These are phyloP conservation scores for Glomeris marginata DNA, from an alignment of 2,888 invertebrate species.

Conservation along the genomic window DNA sequence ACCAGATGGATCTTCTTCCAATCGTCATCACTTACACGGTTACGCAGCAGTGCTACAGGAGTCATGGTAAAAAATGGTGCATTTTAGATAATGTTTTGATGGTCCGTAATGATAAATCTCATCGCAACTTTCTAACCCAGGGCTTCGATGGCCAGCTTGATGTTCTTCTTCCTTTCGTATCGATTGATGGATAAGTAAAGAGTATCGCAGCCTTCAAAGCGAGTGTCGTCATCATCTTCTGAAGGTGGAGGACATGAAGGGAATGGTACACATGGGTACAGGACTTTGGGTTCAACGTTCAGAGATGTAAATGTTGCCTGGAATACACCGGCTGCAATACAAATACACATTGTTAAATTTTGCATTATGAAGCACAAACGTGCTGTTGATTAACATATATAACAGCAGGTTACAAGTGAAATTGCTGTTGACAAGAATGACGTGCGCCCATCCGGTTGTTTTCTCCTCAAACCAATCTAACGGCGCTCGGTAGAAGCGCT, in stretches of 20 bases:
- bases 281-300: slow-evolving; percentile 52
- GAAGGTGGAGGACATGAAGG: slow-evolving; percentile 47
- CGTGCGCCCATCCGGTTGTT: slow-evolving; percentile 70
- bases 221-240: slow-evolving; percentile 18
- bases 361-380: too few relatives aligned
- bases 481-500: slow-evolving; percentile 67
- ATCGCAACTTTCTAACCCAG: slow-evolving; percentile 39
- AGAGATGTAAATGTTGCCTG: slow-evolving; percentile 66
- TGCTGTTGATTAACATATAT: too few relatives aligned
- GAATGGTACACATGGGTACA: slow-evolving; percentile 89
- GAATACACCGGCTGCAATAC: slow-evolving; percentile 52
- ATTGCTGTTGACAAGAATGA: slow-evolving; percentile 85
- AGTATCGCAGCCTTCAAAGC: slow-evolving; percentile 19
- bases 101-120: slow-evolving; percentile 12
- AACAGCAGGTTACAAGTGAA: slow-evolving; percentile 51
- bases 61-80: neutral
- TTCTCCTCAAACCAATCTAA: slow-evolving; percentile 82
- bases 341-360: neutral
- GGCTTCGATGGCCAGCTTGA: slow-evolving; percentile 69
- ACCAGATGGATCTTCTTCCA: slow-evolving; percentile 50
- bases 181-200: slow-evolving; percentile 89
- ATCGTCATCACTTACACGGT: slow-evolving; percentile 18
- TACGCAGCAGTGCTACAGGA: slow-evolving; percentile 4
- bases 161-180: slow-evolving; percentile 91
- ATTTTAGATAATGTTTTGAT: slow-evolving; percentile 33